A percentile compares a stretch with the other conserved stretches of the same genome.
These are phyloP conservation scores for Coryphaenoides rupestris DNA, from an alignment of 2,113 vertebrate species.

Conservation along the genomic window DNA sequence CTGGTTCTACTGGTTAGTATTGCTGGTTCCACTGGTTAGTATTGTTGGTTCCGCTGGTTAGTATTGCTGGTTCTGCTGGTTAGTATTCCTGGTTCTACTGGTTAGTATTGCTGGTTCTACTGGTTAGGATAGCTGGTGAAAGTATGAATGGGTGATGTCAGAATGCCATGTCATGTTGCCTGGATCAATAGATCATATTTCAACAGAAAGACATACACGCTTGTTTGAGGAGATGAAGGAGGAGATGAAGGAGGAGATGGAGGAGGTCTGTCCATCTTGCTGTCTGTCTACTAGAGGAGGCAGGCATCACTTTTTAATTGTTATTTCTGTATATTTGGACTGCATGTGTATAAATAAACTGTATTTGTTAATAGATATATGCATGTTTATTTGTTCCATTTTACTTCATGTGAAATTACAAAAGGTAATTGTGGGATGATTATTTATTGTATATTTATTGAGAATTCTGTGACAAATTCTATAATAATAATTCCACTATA, in stretches of 20 bases:
- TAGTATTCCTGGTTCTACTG: too few species aligned
- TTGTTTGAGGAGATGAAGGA: too few species aligned
- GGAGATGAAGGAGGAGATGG: too few species aligned
- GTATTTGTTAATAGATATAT: conserved; percentile 52
- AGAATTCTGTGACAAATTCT: too few species aligned
- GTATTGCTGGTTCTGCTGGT: neutral
- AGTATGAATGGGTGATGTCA: conserved; percentile 31
- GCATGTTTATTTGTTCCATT: conserved; percentile 11
- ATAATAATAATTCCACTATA: neutral
- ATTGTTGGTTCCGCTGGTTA: too few species aligned
- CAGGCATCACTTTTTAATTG: conserved; percentile 34
- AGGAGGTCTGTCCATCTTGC: too few species aligned
- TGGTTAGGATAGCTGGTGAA: conserved; percentile 5
- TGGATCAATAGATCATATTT: conserved; percentile 58
- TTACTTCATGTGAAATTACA: conserved; percentile 3
- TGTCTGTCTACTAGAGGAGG: too few species aligned
- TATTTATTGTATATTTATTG: neutral
- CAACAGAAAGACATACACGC: conserved; percentile 25
- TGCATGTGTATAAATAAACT: conserved; percentile 64
- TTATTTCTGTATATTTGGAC: conserved; percentile 69
- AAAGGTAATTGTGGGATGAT: neutral
- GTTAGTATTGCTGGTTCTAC: neutral
- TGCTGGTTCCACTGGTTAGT: too few species aligned
- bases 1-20: too few species aligned
- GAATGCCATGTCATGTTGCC: conserved; percentile 19